Base-by-base conservation (phyloP, 1,140 invertebrate species). In the Tribolium castaneum region DNA sequence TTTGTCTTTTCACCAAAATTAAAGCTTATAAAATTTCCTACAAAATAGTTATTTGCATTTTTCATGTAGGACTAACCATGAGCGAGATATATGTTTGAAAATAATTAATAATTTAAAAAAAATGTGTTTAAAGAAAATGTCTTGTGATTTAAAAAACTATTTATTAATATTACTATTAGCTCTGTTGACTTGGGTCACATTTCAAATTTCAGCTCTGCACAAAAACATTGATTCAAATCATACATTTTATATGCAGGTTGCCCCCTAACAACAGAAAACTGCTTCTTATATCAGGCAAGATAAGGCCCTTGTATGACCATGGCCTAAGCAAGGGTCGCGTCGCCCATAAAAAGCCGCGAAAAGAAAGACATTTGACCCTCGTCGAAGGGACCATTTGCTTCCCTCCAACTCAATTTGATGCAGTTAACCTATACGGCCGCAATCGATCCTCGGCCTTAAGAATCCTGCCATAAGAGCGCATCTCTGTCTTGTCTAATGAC, bases 301-400 rank as follows among this genome's bases (percentile, higher is more conserved):
- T 80, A 74, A 35, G 70, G 56, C 56, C 51, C 70, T 54, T 76
- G 70, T 56, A 56, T 70, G 72, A 66, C 70, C 56, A 25, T 62
- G 45, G 66, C 78, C 77, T 78, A 77, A 74, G 78, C 52, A 13
- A 16, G 76, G 70, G 75, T 72, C 34, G 10, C 74, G 13, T 78
- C 76, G 76, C 51, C 52, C 76, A 81, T 80, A 80, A 82, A 78
- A 76, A 79, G 71, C 78, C 76, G 77, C 76, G 79, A 78, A 80
- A 70, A 80, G 79, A 80, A 82, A 82, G 80, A 82, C 80, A 78
- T 80, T 82, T 77, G 80, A 74, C 79, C 70, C 79, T 70, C 56
- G 30, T 70, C 25, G 16, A 14, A 22, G 77, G 35, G 50, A 30
- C 75, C 62, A 51, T 59, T 51, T 49, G 51, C 52, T 13, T 73